phyloP scores from a whole-genome alignment of 2,888 invertebrate genomes.

The Axea sp. region DNA sequence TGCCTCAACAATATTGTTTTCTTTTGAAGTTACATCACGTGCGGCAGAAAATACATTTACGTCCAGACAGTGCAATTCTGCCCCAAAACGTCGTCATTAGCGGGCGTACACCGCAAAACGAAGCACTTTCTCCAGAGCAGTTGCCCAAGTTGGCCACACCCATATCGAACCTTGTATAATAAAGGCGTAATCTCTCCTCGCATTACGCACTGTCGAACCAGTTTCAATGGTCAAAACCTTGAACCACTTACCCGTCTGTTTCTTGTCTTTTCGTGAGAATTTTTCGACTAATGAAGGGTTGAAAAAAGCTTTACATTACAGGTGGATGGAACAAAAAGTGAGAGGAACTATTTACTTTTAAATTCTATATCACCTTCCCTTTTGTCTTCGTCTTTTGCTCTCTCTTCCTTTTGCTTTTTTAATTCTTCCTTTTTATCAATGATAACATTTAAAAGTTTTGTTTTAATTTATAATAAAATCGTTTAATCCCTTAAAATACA shows the following conservation, averaged over 20 bases:
- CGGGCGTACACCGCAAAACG: constrained; percentile 50
- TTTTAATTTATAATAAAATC: too few species aligned
- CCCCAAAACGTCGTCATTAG: constrained; percentile 60
- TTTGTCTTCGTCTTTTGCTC: too few species aligned
- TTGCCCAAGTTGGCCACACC: constrained; percentile 59
- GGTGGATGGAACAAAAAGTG: constrained; percentile 54
- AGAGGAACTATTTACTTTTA: constrained; percentile 29
- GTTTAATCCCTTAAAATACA: too few species aligned
- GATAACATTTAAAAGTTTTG: too few species aligned
- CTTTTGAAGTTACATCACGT: constrained; percentile 44
- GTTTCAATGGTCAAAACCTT: constrained; percentile 59
- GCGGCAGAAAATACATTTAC: constrained; percentile 50
- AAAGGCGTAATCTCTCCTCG: constrained; percentile 60
- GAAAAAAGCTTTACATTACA: constrained; percentile 50
- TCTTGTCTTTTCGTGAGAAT: constrained; percentile 60
- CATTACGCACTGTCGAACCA: constrained; percentile 54
- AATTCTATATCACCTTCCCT: constrained; percentile 6
- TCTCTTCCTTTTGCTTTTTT: too few species aligned
- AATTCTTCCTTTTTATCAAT: too few species aligned
- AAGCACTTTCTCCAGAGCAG: constrained; percentile 59
- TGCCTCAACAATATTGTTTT: constrained; percentile 34
- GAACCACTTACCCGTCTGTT: constrained; percentile 58
- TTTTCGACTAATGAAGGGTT: constrained; percentile 51
- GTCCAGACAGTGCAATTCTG: constrained; percentile 57
- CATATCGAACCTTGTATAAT: constrained; percentile 60